Base-by-base conservation (phyloP, 2,888 invertebrate genomes). In the Sinhomidia bicolor region DNA sequence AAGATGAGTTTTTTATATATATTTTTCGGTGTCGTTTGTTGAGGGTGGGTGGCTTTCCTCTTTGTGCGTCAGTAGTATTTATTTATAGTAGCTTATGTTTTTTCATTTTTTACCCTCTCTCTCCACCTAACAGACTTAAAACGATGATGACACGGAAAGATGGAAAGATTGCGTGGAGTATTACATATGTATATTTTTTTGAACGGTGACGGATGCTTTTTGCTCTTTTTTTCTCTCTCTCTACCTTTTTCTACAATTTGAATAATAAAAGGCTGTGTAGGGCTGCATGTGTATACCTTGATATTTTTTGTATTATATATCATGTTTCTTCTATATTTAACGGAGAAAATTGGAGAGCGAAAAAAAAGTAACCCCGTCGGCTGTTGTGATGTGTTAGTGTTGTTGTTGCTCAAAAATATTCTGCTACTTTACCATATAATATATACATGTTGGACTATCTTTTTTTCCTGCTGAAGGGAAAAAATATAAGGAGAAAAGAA, bases 171-270 rank as follows among this genome's bases (percentile, higher is more conserved):
- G 68, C 62, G 17, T 71, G 10, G 9, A n/a, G 20, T 0, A 2
- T 47, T 41, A 62, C 1, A n/a, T 14, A 65, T 65, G 29, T n/a
- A n/a, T 29, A 4, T 32, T 29, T 65, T 14, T 14, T 20, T 41
- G 41, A 41, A 41, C 41, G 14, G 12, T 47, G 47, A 12, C 6
- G 47, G 12, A 47, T 47, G 6, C 47, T 36, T 36, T 68, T 26
- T 65, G 62, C 26, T 47, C 26, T 80, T 81, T 65, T 44, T n/a
- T n/a, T n/a, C n/a, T n/a, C n/a, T n/a, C n/a, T n/a, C n/a, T 57
- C 79, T 79, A 76, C 79, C 79, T 81, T 76, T 81, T 65, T 81
- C 65, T 65, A n/a, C n/a, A n/a, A 81, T 81, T 62, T 81, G 79
- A 79, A 79, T 79, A 79, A 60, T 12, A 78, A 29, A 76, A 41